These are phyloP conservation scores for Centropus unirufus DNA, from an alignment of 2,113 vertebrate genomes.

Conservation along the genomic window DNA sequence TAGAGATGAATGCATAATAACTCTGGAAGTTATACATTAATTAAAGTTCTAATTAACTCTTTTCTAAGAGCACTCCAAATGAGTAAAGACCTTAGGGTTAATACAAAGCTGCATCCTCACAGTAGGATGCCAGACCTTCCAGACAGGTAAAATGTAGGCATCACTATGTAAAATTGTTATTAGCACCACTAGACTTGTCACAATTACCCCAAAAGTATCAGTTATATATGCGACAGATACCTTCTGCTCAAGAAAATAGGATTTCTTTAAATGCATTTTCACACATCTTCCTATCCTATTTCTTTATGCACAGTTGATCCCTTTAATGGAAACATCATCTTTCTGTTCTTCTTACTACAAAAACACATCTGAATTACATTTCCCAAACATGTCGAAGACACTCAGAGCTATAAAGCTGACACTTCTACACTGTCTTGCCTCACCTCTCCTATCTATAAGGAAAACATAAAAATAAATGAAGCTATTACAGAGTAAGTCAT, in stretches of 20 bases:
- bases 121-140: background rate
- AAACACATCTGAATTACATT: slow-evolving; percentile 53
- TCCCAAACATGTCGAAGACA: slow-evolving; percentile 21
- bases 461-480: slow-evolving; percentile 59
- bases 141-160: background rate
- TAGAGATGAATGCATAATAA: slow-evolving; percentile 58
- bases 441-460: slow-evolving; percentile 8
- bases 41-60: slow-evolving; percentile 56
- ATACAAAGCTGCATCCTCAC: background rate
- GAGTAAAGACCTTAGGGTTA: background rate
- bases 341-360: slow-evolving; percentile 53
- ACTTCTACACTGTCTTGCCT: slow-evolving; percentile 22
- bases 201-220: slow-evolving; percentile 10
- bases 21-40: slow-evolving; percentile 36
- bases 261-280: slow-evolving; percentile 58
- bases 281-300: slow-evolving; percentile 19
- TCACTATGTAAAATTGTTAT: background rate
- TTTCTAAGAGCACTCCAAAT: slow-evolving; percentile 3
- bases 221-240: background rate
- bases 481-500: slow-evolving; percentile 42
- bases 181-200: background rate
- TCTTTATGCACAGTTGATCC: slow-evolving; percentile 49
- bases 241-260: slow-evolving; percentile 28
- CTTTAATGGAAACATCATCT: slow-evolving; percentile 71
- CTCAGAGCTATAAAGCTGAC: slow-evolving; percentile 54